Conservation (phyloP, 2,113 vertebrate genomes). For the Malurus alboscapulatus region DNA sequence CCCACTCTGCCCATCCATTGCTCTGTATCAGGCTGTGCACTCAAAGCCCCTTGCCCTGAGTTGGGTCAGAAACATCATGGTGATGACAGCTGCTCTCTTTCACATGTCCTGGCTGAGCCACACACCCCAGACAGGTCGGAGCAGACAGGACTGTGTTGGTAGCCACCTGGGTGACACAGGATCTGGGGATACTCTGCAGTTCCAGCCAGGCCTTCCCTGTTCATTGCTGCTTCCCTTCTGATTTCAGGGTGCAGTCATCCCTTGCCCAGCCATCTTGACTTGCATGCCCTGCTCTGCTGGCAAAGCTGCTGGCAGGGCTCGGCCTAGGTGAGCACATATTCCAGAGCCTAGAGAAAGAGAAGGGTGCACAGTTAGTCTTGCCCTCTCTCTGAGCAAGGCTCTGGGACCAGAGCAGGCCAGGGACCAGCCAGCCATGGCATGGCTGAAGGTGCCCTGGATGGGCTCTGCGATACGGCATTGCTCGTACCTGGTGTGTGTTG, state of each 20-base stretch:
- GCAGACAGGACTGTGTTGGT: background rate
- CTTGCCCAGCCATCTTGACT: background rate
- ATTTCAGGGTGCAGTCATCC: background rate
- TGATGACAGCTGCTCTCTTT: background rate
- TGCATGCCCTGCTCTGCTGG: background rate
- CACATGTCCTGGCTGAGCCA: accelerated
- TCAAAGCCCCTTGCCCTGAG: background rate
- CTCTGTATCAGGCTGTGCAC: background rate
- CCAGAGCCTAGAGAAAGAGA: background rate
- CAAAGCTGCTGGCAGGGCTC: background rate
- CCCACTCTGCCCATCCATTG: accelerated
- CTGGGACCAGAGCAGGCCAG: background rate
- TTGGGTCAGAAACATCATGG: accelerated
- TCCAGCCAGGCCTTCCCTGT: background rate
- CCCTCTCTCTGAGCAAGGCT: background rate
- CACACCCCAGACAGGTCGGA: background rate
- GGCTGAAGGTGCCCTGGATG: background rate
- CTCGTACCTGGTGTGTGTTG: accelerated
- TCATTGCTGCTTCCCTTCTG: background rate
- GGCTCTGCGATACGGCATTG: accelerated
- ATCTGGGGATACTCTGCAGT: background rate
- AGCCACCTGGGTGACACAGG: background rate
- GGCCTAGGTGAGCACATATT: background rate
- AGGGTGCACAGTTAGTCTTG: background rate
- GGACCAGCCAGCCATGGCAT: background rate